These are phyloP conservation scores for Aplysina aerophoba DNA, from an alignment of 37 sponge, comb jelly and placozoan species.

Conservation along the genomic window DNA sequence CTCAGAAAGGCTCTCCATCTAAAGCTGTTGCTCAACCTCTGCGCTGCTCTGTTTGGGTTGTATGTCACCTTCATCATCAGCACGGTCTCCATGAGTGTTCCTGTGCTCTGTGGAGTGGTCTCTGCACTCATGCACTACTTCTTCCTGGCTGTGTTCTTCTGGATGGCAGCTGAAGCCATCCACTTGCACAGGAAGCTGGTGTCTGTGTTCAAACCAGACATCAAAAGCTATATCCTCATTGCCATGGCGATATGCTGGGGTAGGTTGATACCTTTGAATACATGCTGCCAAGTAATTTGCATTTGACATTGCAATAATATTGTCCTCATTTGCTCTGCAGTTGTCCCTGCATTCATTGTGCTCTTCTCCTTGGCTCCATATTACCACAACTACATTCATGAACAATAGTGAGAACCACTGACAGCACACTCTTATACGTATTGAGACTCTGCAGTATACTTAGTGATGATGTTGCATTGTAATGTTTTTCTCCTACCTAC, in stretches of 20 bases:
- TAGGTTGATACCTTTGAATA: too few relatives aligned
- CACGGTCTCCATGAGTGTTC: conserved; percentile 14
- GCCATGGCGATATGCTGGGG: too few relatives aligned
- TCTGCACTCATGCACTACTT: conserved; percentile 68
- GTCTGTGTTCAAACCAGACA: conserved; percentile 35
- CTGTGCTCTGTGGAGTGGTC: conserved; percentile 46
- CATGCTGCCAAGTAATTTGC: too few relatives aligned
- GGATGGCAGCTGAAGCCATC: conserved; percentile 66
- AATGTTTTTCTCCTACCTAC: neutral
- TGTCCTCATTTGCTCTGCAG: too few relatives aligned
- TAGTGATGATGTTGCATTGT: too few relatives aligned
- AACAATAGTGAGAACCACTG: too few relatives aligned
- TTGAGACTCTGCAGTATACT: too few relatives aligned
- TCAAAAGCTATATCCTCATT: neutral
- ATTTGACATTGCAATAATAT: too few relatives aligned
- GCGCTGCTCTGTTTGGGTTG: conserved; percentile 45
- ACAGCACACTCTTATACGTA: too few relatives aligned
- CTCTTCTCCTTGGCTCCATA: too few relatives aligned
- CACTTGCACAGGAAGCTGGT: conserved; percentile 62
- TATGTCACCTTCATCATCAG: conserved; percentile 48
- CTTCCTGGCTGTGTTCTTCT: conserved; percentile 64
- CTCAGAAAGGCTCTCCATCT: conserved; percentile 38
- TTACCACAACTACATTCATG: too few relatives aligned
- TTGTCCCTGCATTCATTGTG: too few relatives aligned
- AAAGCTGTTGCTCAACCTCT: conserved; percentile 58